These are phyloP conservation scores for Gavialis gangeticus DNA, from an alignment of 2,113 vertebrate species.

Conservation along the genomic window DNA sequence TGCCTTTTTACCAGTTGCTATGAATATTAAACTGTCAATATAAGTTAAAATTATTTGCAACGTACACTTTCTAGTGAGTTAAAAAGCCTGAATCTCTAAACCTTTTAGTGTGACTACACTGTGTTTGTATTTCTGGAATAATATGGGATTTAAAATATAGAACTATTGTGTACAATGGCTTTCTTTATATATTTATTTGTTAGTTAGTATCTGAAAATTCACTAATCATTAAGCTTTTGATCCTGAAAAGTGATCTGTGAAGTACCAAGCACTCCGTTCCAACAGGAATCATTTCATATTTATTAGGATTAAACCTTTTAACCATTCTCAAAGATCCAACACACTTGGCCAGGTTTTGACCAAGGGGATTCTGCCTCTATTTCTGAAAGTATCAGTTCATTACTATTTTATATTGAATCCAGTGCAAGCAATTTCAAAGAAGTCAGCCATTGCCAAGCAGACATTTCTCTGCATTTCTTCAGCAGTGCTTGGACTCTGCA, in stretches of 20 bases:
- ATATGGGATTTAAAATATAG: too few relatives aligned
- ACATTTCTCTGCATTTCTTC: slow-evolving; percentile 19
- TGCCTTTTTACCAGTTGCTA: neutral
- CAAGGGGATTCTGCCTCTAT: neutral
- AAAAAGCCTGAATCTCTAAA: neutral
- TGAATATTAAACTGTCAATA: neutral
- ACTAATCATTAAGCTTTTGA: neutral
- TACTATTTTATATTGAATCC: slow-evolving; percentile 1
- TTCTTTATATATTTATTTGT: too few relatives aligned
- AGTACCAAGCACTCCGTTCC: neutral
- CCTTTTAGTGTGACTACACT: too few relatives aligned
- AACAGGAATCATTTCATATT: neutral
- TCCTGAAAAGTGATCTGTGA: neutral
- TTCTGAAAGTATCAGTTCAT: neutral
- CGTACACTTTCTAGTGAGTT: neutral
- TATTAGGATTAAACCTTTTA: neutral
- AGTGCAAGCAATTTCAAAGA: neutral
- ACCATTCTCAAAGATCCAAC: neutral
- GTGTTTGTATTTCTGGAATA: too few relatives aligned
- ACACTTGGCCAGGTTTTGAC: slow-evolving; percentile 27
- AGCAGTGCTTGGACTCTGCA: neutral
- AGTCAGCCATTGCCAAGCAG: neutral
- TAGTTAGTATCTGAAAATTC: neutral
- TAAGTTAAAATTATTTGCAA: neutral
- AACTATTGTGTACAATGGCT: too few relatives aligned